Conservation (phyloP, 2,797 vertebrate genomes). For the Kryptopterus vitreolus region DNA sequence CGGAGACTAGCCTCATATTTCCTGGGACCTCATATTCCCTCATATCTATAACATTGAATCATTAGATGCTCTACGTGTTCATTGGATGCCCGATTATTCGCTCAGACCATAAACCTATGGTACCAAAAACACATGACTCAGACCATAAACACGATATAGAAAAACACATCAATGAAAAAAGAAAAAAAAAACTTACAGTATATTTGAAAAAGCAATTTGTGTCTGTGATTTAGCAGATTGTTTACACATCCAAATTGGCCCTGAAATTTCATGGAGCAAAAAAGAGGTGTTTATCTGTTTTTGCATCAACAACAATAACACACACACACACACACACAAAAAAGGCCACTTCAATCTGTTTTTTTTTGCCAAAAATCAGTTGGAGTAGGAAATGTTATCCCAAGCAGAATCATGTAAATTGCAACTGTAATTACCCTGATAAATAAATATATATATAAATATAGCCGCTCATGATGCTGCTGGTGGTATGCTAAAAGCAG, state of each 20-base stretch:
- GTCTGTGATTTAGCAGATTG: not conserved
- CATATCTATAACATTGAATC: not conserved
- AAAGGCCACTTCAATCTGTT: not conserved
- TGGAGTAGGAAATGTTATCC: not conserved
- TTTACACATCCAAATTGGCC: not conserved
- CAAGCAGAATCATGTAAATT: not conserved
- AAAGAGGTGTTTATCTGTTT: not conserved
- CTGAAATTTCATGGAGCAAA: not conserved
- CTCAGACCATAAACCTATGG: too few relatives aligned
- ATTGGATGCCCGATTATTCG: not conserved
- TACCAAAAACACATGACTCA: too few relatives aligned
- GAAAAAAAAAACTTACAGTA: too few relatives aligned
- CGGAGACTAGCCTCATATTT: too few relatives aligned
- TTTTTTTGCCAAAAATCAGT: not conserved
- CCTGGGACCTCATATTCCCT: too few relatives aligned
- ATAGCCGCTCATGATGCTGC: not conserved
- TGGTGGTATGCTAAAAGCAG: not conserved
- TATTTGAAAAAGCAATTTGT: slow-evolving; percentile 3
- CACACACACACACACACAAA: too few relatives aligned
- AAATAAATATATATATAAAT: not conserved
- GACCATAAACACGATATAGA: too few relatives aligned
- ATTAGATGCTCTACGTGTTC: not conserved
- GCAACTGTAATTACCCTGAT: not conserved
- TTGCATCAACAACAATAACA: not conserved
- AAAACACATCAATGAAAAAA: not conserved